Evolutionary conservation across 2,113 vertebrate genomes (phyloP), one percentile per base, ranked within the genome.

Genomic region (Macquaria australasica): DNA sequence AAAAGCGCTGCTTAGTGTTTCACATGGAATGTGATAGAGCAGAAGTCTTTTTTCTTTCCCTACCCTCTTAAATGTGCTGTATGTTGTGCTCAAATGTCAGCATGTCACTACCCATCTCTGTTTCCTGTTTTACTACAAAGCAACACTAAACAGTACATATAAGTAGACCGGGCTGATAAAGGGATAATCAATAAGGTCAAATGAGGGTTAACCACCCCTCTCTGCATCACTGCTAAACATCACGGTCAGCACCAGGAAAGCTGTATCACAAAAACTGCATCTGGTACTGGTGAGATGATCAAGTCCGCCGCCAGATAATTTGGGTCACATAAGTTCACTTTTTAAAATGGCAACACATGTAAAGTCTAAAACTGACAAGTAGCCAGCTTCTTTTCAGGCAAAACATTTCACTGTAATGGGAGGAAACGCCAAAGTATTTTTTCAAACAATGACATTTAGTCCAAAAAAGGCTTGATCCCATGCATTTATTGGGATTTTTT

Each of bases 271-370:
- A 85, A 70, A 66, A 60, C 34, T 74, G 1, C 87, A 92, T 93
- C 89, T 93, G 91, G 82, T 81, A n/a, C 73, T 71, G 73, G 76
- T 85, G 67, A 84, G 10, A 85, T 56, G 60, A 76, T 15, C 21
- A 39, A 81, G 82, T 77, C 55, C 50, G 37, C 68, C 5, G 87
- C 74, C 87, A 87, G 84, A 88, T 82, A 51, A 70, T 79, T 55
- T 82, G 72, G 83, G 83, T 92, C 87, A 82, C 75, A 39, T 43
- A 73, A 92, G 85, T 92, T 87, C 85, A 84, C 70, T 80, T 80
- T 81, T 82, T 79, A 89, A 91, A 92, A 81, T 81, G 84, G 81
- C 79, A 89, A 79, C 91, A 89, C 77, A 82, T 90, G 85, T 89
- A 71, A 73, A 70, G 23, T 68, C 41, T 59, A 50, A 76, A 86